These are phyloP conservation scores for Psittacus erithacus DNA, from an alignment of 2,113 vertebrate species.

Conservation along the genomic window DNA sequence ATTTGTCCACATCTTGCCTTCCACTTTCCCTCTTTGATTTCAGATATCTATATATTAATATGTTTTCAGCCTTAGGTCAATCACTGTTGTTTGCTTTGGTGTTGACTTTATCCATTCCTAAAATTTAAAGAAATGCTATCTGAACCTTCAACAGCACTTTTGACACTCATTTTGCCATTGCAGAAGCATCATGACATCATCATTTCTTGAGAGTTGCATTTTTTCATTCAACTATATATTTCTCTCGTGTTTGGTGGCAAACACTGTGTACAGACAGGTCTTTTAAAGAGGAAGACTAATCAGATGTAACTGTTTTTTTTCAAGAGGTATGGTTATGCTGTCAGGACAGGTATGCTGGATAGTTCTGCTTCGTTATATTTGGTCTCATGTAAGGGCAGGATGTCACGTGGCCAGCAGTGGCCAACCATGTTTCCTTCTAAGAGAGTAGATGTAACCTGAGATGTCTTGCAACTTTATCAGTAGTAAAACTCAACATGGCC, in stretches of 20 bases:
- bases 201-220: not conserved
- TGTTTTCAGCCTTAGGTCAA: not conserved
- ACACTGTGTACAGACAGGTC: not conserved
- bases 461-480: not conserved
- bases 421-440: not conserved
- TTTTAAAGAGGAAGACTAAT: not conserved
- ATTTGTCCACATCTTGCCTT: not conserved
- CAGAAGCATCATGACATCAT: not conserved
- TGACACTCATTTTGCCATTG: not conserved
- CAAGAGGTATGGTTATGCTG: not conserved
- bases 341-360: not conserved
- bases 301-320: not conserved
- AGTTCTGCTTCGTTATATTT: not conserved
- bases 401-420: not conserved
- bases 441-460: not conserved
- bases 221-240: not conserved
- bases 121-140: not conserved
- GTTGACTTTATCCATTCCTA: not conserved
- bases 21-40: not conserved
- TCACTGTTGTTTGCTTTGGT: not conserved
- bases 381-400: not conserved
- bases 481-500: not conserved
- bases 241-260: not conserved
- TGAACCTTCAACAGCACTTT: not conserved
- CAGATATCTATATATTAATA: not conserved